phyloP scores from a whole-genome alignment of 2,888 invertebrate species.

The Tetragonula carbonaria region DNA sequence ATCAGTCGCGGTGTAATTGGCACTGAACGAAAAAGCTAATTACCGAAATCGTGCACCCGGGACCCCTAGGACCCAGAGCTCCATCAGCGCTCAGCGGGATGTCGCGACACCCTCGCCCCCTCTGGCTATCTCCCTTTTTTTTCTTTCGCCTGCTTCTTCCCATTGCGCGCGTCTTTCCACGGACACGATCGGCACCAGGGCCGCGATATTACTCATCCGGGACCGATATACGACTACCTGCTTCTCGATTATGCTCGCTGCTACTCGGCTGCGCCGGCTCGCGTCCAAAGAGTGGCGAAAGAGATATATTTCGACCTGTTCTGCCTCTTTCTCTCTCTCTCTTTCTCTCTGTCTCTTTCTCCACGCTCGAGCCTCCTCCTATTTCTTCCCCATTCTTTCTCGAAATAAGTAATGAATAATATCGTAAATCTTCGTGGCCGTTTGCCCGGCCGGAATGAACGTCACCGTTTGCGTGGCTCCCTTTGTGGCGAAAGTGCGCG shows the following conservation, averaged over 20 bases:
- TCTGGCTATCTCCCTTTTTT: conserved; percentile 17
- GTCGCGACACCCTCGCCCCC: conserved; percentile 75
- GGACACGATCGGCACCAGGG: conserved; percentile 68
- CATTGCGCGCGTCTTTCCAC: conserved; percentile 61
- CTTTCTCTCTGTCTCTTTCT: neutral
- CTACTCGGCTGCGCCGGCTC: conserved; percentile 64
- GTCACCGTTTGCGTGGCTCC: conserved; percentile 28
- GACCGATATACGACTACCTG: conserved; percentile 73
- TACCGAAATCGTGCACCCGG: conserved; percentile 78
- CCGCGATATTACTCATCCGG: conserved; percentile 73
- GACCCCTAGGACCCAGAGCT: conserved; percentile 70
- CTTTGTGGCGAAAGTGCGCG: conserved; percentile 50
- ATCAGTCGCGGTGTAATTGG: conserved; percentile 81
- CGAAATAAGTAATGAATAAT: conserved; percentile 65
- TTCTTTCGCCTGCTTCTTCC: conserved; percentile 26
- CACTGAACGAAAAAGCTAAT: conserved; percentile 82
- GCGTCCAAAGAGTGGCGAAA: conserved; percentile 67
- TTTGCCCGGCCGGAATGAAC: neutral
- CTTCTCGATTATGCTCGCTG: conserved; percentile 70
- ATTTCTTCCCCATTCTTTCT: conserved; percentile 50
- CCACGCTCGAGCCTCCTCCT: neutral
- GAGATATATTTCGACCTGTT: conserved; percentile 57
- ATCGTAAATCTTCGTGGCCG: conserved; percentile 56
- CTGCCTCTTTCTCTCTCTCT: conserved; percentile 6
- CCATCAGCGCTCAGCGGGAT: conserved; percentile 78